Evolutionary conservation across 2,888 invertebrate genomes (phyloP).

Genomic region (Drosophila austrosaltans): DNA sequence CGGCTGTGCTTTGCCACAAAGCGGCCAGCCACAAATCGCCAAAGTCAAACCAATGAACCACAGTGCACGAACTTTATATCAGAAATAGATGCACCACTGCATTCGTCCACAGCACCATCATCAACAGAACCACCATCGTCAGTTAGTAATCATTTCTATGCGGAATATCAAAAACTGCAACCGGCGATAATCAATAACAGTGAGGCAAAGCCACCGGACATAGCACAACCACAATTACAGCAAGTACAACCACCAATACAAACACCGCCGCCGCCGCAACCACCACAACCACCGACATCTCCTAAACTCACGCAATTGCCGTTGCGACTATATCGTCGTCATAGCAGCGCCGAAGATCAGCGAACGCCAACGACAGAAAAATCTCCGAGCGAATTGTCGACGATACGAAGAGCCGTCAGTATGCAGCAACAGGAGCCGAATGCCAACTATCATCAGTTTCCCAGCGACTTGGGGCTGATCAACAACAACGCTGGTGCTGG

Average conservation of each 20-base stretch:
- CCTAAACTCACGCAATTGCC: conserved; percentile 3
- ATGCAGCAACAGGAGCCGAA: conserved; percentile 83
- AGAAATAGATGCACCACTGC: conserved; percentile 38
- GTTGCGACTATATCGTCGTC: conserved; percentile 13
- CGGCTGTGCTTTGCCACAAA: conserved; percentile 95
- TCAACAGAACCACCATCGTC: conserved; percentile 19
- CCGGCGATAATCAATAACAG: conserved; percentile 70
- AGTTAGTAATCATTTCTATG: conserved; percentile 53
- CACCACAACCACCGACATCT: conserved; percentile 6
- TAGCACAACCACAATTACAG: conserved; percentile 20
- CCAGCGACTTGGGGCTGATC: conserved; percentile 82
- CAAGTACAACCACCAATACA: conserved; percentile 21
- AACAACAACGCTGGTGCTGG: conserved; percentile 33
- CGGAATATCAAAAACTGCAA: conserved; percentile 70
- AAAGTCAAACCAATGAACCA: conserved; percentile 51
- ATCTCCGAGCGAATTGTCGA: conserved; percentile 39
- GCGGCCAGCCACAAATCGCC: conserved; percentile 86
- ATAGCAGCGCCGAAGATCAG: conserved; percentile 45
- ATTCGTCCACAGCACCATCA: conserved; percentile 29
- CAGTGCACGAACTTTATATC: conserved; percentile 29
- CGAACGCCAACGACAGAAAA: conserved; percentile 26
- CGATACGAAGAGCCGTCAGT: conserved; percentile 68
- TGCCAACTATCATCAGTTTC: conserved; percentile 83
- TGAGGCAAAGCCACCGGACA: conserved; percentile 74
- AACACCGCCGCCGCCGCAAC: conserved; percentile 1